Base-by-base conservation (phyloP, 2,113 vertebrate genomes). In the Dromaius novaehollandiae region DNA sequence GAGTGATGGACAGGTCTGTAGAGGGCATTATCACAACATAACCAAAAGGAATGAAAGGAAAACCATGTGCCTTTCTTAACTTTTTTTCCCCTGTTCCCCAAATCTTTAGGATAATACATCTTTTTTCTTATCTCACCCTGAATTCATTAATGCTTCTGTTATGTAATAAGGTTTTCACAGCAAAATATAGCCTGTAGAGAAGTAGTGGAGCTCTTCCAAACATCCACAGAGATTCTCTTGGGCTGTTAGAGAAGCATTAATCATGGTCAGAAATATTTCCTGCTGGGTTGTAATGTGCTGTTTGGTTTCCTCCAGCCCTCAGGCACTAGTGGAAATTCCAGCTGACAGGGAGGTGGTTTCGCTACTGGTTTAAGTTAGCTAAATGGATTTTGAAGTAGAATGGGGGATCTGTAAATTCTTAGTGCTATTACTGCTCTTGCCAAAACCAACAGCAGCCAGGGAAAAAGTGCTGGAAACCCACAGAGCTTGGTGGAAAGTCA, bases 1-100 rank as follows among this genome's bases (percentile, higher is more conserved):
- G 13, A 9, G 71, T 98, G 98, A 98, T 92, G 91, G 98, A 97
- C 97, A 97, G 95, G 77, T 96, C 95, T 94, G 90, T 88, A 66
- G 91, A 69, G 5, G 86, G 92, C 88, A 96, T 98, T 97, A 94
- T 97, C 94, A 79, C 95, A 97, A 82, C 81, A 95, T 96, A 96
- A 95, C 97, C 97, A 97, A 96, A 94, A 7, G 84, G 71, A 91
- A 26, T 92, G 96, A 97, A 97, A 96, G 93, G 87, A 95, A 95
- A 89, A 60, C 78, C 24, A 8, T 73, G 89, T 91, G 96, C 82
- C 86, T 94, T 95, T 96, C 95, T 96, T 90, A 93, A 92, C 90
- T 88, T 50, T 11, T 56, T 42, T 28, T 53, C 9, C 58, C 30
- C 87, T 9, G 6, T 56, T 92, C 82, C 40, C 70, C 61, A 65